Base-by-base conservation (phyloP, 1,140 invertebrate species). In the Mactra quadrangularis region DNA sequence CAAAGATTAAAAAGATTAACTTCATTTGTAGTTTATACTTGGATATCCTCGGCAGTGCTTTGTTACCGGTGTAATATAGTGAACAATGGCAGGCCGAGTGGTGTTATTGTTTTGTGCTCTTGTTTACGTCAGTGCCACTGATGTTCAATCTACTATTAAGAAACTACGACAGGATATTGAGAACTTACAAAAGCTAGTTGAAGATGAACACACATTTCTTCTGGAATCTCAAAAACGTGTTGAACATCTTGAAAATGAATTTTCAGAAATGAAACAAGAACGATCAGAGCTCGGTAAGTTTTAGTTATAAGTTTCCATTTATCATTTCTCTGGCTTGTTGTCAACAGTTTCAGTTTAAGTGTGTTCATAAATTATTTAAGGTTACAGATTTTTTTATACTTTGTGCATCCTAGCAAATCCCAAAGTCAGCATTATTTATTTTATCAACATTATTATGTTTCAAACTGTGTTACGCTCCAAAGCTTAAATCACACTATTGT, bases 141-240 rank as follows among this genome's bases (percentile, higher is more conserved):
- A 68, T 11, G 45, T 68, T 25, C 64, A 68, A 38, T 33, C n/a
- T 17, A 52, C 55, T n/a, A 75, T 75, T 33, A 22, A 22, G 31
- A 57, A 25, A 11, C 27, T 77, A n/a, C n/a, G 60, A n/a, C 57
- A 77, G 41, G n/a, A 53, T 17, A 77, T 77, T 33, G 35, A n/a
- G 29, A 22, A 27, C 22, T 27, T 77, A 22, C 59, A 64, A 41
- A 52, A 17, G 19, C 45, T 25, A 15, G 41, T 77, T 13, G 29
- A 64, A 2, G 75, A 64, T 38, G 75, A 77, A 15, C 41, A 53
- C 50, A 45, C 38, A 1, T 66, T 77, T 38, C 60, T 77, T 22
- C n/a, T 64, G 25, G 25, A 77, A 19, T 50, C 45, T 4, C 45
- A 47, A 57, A 41, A 17, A 15, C 59, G 75, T 2, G 45, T 66